Evolutionary conservation across 2,888 invertebrate species (phyloP).

Genomic region (Drosophila putrida): DNA sequence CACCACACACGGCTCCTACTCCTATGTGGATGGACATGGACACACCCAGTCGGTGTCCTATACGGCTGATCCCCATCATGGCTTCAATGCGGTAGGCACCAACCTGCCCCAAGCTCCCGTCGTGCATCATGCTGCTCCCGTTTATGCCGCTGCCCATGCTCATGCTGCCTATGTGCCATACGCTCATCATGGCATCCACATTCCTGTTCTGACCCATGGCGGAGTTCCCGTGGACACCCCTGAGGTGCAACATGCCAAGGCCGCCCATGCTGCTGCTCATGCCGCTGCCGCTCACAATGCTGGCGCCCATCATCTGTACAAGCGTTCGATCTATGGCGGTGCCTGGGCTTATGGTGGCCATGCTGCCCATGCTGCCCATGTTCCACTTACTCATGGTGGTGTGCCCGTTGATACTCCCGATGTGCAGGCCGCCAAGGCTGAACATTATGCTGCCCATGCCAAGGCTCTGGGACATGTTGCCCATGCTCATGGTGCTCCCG

Average conservation of each 20-base stretch:
- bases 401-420: constrained; percentile 86
- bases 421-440: constrained; percentile 86
- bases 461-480: constrained; percentile 82
- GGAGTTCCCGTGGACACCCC: constrained; percentile 85
- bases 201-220: constrained; percentile 81
- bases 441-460: constrained; percentile 85
- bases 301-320: constrained; percentile 85
- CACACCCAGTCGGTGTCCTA: constrained; percentile 89
- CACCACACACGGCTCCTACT: constrained; percentile 89
- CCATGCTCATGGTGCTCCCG: constrained; percentile 81
- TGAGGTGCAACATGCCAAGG: constrained; percentile 86
- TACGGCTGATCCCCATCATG: constrained; percentile 88
- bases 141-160: constrained; percentile 81
- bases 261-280: constrained; percentile 86
- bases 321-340: constrained; percentile 84
- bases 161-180: constrained; percentile 82
- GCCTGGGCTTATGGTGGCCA: constrained; percentile 76
- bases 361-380: constrained; percentile 68
- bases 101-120: constrained; percentile 88
- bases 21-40: constrained; percentile 89
- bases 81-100: constrained; percentile 89
- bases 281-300: constrained; percentile 85
- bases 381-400: constrained; percentile 85
- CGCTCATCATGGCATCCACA: constrained; percentile 72
- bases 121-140: constrained; percentile 66